Evolutionary conservation across 2,888 invertebrate genomes (phyloP).

Genomic region (Rhorus exstirpatorius): DNA sequence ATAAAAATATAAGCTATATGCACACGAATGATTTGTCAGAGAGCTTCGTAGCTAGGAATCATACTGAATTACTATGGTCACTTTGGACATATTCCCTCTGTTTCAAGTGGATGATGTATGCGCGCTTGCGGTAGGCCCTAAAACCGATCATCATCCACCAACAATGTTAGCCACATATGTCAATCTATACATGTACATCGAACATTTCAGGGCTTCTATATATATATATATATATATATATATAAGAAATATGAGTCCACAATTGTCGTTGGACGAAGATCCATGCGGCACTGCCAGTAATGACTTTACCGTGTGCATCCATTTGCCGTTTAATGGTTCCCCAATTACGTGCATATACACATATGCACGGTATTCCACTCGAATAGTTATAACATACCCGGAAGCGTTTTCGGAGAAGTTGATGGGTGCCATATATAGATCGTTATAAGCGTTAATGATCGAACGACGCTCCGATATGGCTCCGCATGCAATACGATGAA

Average conservation of each 20-base stretch:
- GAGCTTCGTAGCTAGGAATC: too few species aligned
- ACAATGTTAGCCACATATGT: neutral
- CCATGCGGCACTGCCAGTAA: slow-evolving; percentile 5
- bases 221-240: too few species aligned
- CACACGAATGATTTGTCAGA: too few species aligned
- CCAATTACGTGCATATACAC: neutral
- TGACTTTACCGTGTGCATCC: neutral
- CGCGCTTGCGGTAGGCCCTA: slow-evolving; percentile 16
- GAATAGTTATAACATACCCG: slow-evolving; percentile 26
- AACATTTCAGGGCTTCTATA: neutral
- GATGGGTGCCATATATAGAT: slow-evolving; percentile 34
- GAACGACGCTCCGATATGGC: slow-evolving; percentile 10
- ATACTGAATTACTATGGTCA: neutral
- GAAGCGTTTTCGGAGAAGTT: slow-evolving; percentile 31
- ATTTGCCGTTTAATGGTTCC: slow-evolving; percentile 48
- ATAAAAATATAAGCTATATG: too few species aligned
- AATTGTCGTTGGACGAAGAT: slow-evolving; percentile 18
- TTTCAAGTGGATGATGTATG: neutral
- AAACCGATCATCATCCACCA: slow-evolving; percentile 26
- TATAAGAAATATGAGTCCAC: slow-evolving; percentile 1
- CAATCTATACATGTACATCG: neutral
- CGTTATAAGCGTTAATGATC: slow-evolving; percentile 54
- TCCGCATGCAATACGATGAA: too few species aligned
- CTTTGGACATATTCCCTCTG: slow-evolving; percentile 7
- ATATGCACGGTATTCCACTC: neutral